These are phyloP conservation scores for Cephonodes hylas DNA, from an alignment of 2,888 invertebrate genomes.

Conservation along the genomic window DNA sequence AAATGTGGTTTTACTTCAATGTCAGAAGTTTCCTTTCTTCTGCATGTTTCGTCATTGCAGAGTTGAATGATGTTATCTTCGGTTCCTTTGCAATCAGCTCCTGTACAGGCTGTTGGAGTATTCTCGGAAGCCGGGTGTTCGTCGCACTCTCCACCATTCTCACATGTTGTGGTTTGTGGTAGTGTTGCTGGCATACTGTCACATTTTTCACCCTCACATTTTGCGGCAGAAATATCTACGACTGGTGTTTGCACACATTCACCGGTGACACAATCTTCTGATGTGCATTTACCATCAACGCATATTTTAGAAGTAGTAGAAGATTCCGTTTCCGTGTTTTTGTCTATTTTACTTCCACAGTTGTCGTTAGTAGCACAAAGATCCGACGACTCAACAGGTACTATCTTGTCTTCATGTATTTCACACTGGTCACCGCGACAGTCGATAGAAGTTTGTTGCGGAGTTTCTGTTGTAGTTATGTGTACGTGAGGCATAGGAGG, in stretches of 20 bases:
- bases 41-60: conserved; percentile 53
- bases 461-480: conserved; percentile 68
- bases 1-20: conserved; percentile 11
- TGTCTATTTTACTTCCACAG: conserved; percentile 31
- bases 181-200: neutral
- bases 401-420: conserved; percentile 39
- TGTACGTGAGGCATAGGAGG: conserved; percentile 76
- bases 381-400: conserved; percentile 25
- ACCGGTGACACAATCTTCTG: conserved; percentile 34
- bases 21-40: conserved; percentile 42
- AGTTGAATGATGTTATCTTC: conserved; percentile 32
- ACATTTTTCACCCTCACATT: conserved; percentile 14
- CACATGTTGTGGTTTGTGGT: neutral
- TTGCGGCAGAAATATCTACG: conserved; percentile 23
- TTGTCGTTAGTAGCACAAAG: conserved; percentile 35
- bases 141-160: neutral
- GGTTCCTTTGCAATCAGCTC: conserved; percentile 26
- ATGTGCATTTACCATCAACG: conserved; percentile 24
- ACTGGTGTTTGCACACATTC: conserved; percentile 31
- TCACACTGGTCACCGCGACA: conserved; percentile 61
- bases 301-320: conserved; percentile 30
- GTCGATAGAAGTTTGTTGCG: conserved; percentile 44
- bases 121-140: conserved; percentile 9
- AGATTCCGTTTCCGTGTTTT: conserved; percentile 24
- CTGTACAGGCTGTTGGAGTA: conserved; percentile 31